Percentiles rank a stretch among this genome's conserved stretches.
phyloP scores from a whole-genome alignment of 2,113 vertebrate genomes.

The Cebidichthys violaceus region DNA sequence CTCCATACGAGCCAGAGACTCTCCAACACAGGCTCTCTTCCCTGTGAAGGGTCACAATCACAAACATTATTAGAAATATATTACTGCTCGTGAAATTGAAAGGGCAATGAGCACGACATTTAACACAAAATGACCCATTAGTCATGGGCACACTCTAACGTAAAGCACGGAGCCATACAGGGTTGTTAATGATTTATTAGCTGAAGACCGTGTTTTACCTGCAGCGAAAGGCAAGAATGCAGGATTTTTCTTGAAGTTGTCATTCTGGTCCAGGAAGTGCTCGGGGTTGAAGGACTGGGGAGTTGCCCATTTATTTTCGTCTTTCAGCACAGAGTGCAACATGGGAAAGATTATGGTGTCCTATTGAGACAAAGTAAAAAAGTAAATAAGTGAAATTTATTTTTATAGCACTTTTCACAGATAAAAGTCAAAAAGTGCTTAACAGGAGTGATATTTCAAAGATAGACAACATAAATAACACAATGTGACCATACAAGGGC shows the following conservation, averaged over 20 bases:
- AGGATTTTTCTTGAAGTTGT: conserved; percentile 71
- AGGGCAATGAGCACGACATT: background rate
- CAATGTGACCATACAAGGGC: too few species aligned
- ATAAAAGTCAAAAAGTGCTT: too few species aligned
- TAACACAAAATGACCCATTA: background rate
- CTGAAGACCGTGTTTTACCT: conserved; percentile 36
- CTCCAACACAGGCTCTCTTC: conserved; percentile 81
- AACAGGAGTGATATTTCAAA: too few species aligned
- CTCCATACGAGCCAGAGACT: conserved; percentile 85
- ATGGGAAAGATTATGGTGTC: conserved; percentile 58
- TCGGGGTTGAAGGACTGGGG: conserved; percentile 66
- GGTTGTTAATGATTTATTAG: background rate
- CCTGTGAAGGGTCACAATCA: conserved; percentile 65
- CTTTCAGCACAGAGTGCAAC: conserved; percentile 74
- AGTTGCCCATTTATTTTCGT: conserved; percentile 59
- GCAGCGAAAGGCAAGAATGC: conserved; percentile 67
- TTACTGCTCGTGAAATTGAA: background rate
- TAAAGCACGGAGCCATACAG: too few species aligned
- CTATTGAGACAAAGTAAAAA: conserved; percentile 33
- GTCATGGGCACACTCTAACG: background rate
- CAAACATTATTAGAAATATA: background rate
- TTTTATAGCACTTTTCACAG: too few species aligned
- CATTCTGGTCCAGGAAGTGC: conserved; percentile 72
- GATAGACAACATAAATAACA: too few species aligned
- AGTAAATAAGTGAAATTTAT: too few species aligned